phyloP scores from a whole-genome alignment of 1,140 invertebrate genomes.

The Zaprionus ghesquierei region DNA sequence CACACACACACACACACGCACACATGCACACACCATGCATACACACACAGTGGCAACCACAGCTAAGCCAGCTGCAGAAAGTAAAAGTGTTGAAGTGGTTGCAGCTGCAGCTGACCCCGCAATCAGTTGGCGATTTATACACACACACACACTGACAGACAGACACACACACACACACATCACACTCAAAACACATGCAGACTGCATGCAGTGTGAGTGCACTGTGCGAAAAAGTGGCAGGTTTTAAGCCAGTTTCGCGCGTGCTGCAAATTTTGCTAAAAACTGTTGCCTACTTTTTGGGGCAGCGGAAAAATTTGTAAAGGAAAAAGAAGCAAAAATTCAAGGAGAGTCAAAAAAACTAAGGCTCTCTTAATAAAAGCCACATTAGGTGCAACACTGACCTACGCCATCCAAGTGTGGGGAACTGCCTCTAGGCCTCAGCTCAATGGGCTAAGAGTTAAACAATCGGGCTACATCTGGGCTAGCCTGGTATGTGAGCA shows the following conservation, averaged over 20 bases:
- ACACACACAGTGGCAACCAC: background rate
- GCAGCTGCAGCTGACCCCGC: conserved; percentile 24
- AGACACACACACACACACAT: background rate
- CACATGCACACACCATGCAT: background rate
- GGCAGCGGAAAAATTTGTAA: background rate
- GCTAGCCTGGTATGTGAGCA: too few relatives aligned
- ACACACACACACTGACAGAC: conserved; percentile 6
- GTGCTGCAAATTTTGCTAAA: background rate
- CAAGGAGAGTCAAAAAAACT: background rate
- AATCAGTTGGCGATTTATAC: conserved; percentile 12
- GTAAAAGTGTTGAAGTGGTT: conserved; percentile 37
- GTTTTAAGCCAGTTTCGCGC: background rate
- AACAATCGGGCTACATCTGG: too few relatives aligned
- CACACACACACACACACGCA: conserved; percentile 9
- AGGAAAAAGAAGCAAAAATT: background rate
- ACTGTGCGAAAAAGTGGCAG: background rate
- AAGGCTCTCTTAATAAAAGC: too few relatives aligned
- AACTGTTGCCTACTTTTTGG: conserved; percentile 9
- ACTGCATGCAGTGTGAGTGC: background rate
- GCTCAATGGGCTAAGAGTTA: too few relatives aligned
- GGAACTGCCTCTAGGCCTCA: too few relatives aligned
- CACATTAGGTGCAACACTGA: too few relatives aligned
- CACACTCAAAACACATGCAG: background rate
- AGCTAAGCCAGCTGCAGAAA: conserved; percentile 7
- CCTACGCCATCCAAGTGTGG: too few relatives aligned